Conservation (phyloP, 2,113 vertebrate genomes). For the Sylvicapra grimmia region DNA sequence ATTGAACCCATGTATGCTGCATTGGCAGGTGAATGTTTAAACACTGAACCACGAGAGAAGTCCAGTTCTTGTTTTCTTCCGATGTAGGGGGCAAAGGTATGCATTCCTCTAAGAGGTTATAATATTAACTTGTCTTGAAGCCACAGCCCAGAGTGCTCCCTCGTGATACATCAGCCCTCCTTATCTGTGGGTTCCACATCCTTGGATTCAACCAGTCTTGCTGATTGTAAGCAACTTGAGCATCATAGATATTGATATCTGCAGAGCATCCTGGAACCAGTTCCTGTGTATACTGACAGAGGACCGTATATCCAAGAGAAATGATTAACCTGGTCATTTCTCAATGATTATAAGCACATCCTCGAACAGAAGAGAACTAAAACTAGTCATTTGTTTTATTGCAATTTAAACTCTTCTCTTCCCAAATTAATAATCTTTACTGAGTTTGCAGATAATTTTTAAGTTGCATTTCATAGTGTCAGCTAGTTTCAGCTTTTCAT, state of each 20-base stretch:
- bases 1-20: neutral
- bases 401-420: slow-evolving; percentile 22
- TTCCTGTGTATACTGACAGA: neutral
- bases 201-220: neutral
- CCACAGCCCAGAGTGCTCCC: neutral
- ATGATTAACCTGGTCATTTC: neutral
- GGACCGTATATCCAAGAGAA: neutral
- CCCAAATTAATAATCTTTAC: slow-evolving; percentile 32
- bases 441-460: slow-evolving; percentile 22
- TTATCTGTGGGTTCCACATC: neutral
- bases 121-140: neutral
- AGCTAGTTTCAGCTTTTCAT: slow-evolving; percentile 32
- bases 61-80: neutral
- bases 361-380: slow-evolving; percentile 2
- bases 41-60: neutral
- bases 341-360: neutral
- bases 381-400: slow-evolving; percentile 19
- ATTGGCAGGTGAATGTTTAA: neutral
- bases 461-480: slow-evolving; percentile 1
- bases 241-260: neutral
- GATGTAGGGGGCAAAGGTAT: neutral
- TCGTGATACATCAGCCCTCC: neutral
- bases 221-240: neutral
- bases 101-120: neutral
- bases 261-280: neutral